Base-by-base conservation (phyloP, 2,797 vertebrate species). In the Cossypha niveicapilla region DNA sequence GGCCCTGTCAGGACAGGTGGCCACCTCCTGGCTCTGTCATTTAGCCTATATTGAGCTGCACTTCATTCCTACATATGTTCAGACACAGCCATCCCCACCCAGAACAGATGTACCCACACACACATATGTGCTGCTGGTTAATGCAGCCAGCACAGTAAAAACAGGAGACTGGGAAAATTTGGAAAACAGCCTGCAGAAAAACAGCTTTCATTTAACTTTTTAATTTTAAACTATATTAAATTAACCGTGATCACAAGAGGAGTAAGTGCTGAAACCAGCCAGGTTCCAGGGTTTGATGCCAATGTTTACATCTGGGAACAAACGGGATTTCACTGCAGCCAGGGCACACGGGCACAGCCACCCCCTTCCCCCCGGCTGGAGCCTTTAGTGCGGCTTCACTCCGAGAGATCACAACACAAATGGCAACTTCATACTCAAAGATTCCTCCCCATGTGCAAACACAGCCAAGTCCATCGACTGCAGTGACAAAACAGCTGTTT, bases 51-150 rank as follows among this genome's bases (percentile, higher is more conserved):
- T 22, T 41, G 71, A 84, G 15, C 86, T 76, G 71, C 58, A n/a
- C 76, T 94, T 81, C 89, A 90, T 92, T 91, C 93, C 71, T 81
- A 84, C 95, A 88, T 39, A n/a, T 94, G 95, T 80, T 94, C 82
- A 73, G 67, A 85, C 94, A 86, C 91, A 78, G 17, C 62, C 74
- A 11, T 34, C 25, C 85, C 16, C 25, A 3, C 77, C 79, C 39
- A 0, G 30, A 91, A 75, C 94, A 96, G 96, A 92, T 96, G 97
- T 27, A 54, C 23, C 48, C 71, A 14, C 44, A 57, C 75, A 47
- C 60, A 47, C 70, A 92, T 83, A 41, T 3, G 18, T 30, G 76
- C 74, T 96, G 92, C 65, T 76, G 90, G 30, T 88, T 72, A 91
- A 93, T 60, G 51, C 47, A 86, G 56, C 51, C 25, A 71, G 71